Evolutionary conservation across 1,140 invertebrate genomes (phyloP).

Genomic region (Diachasmimorpha longicaudata): DNA sequence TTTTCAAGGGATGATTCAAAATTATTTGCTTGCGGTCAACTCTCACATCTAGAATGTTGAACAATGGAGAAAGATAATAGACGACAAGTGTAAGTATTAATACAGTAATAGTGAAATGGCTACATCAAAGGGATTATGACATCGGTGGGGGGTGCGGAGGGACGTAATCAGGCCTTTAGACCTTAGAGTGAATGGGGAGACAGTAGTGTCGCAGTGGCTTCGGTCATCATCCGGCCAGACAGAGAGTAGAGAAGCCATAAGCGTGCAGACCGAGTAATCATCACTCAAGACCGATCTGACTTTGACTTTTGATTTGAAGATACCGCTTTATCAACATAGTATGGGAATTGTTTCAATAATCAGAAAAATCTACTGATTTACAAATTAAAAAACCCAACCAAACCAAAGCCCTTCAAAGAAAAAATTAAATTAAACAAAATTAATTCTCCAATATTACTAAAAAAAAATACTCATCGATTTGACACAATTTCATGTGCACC

Average conservation of each 20-base stretch:
- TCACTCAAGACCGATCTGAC: background rate
- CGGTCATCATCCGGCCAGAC: background rate
- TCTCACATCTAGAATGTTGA: background rate
- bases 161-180: constrained; percentile 48
- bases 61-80: background rate
- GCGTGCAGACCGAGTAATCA: background rate
- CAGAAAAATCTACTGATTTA: no score
- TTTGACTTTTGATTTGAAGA: background rate
- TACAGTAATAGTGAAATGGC: constrained; percentile 31
- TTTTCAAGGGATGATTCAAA: no score
- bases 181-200: background rate
- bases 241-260: background rate
- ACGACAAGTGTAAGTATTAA: background rate
- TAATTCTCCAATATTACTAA: background rate
- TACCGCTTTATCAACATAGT: background rate
- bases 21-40: no score
- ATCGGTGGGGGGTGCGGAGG: constrained; percentile 35
- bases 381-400: no score
- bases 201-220: constrained; percentile 21
- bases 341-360: no score
- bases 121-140: constrained; percentile 41
- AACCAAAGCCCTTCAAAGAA: no score
- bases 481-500: background rate
- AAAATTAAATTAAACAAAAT: background rate
- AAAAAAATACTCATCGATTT: background rate